These are phyloP conservation scores for Troilus luridus DNA, from an alignment of 2,888 invertebrate genomes.

Conservation along the genomic window DNA sequence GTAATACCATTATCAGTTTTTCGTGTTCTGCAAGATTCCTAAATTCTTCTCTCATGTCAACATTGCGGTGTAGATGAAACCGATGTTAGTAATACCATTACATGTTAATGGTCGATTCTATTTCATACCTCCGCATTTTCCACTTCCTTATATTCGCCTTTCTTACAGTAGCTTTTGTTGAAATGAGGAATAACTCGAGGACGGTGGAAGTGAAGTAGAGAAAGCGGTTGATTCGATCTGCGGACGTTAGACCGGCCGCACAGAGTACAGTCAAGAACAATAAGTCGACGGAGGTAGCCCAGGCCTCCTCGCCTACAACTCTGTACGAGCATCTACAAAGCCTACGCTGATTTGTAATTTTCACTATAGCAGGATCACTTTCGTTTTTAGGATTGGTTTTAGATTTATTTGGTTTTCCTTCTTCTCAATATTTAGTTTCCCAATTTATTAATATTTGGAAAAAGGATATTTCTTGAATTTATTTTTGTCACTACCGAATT, in stretches of 20 bases:
- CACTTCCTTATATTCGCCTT: not conserved
- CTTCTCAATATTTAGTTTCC: no score
- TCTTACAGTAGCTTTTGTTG: not conserved
- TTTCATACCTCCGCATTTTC: not conserved
- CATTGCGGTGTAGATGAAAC: not conserved
- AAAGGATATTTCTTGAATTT: no score
- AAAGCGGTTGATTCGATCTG: conserved; percentile 9
- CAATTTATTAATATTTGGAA: no score
- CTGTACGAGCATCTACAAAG: not conserved
- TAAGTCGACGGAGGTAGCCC: conserved; percentile 5
- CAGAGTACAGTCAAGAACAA: conserved; percentile 3
- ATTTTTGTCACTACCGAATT: no score
- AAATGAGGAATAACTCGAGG: not conserved
- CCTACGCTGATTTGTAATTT: not conserved
- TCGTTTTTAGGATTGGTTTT: not conserved
- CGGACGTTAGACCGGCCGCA: not conserved
- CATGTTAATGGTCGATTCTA: not conserved
- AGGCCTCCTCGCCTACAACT: not conserved
- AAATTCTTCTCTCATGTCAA: not conserved
- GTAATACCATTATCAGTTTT: not conserved
- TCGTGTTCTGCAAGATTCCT: not conserved
- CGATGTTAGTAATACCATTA: not conserved
- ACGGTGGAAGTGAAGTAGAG: not conserved
- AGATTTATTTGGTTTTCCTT: no score
- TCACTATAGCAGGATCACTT: not conserved